Evolutionary conservation across 1,140 invertebrate species (phyloP).

Genomic region (Penaeus vannamei): DNA sequence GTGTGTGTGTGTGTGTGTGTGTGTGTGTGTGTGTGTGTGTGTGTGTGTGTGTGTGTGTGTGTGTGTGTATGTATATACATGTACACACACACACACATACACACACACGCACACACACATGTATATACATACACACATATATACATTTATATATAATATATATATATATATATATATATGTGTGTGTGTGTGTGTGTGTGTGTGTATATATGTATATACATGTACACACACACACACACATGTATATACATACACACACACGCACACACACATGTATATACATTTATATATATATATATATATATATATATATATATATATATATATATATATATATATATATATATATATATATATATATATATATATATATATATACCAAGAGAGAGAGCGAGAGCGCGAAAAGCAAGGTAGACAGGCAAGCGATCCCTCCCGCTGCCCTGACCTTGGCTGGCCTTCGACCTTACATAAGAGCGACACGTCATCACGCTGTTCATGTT

Average conservation of each 20-base stretch:
- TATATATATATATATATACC: background rate
- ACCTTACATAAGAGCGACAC: too few relatives aligned
- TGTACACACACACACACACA: background rate
- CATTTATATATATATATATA: background rate
- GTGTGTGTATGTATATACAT: background rate
- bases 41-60: background rate
- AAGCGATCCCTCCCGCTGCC: too few relatives aligned
- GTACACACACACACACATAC: background rate
- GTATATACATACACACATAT: background rate
- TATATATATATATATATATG: constrained; percentile 3
- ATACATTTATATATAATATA: background rate
- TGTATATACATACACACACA: background rate
- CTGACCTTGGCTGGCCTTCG: too few relatives aligned
- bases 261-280: background rate
- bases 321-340: background rate
- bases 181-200: background rate
- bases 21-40: background rate
- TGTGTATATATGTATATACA: background rate
- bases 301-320: constrained; percentile 11
- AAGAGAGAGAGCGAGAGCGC: too few relatives aligned
- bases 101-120: background rate
- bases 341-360: constrained; percentile 7
- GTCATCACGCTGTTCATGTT: too few relatives aligned
- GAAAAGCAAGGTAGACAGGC: too few relatives aligned
- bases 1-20: background rate